Conservation (phyloP, 2,113 vertebrate species). For the Bostrychus sinensis region DNA sequence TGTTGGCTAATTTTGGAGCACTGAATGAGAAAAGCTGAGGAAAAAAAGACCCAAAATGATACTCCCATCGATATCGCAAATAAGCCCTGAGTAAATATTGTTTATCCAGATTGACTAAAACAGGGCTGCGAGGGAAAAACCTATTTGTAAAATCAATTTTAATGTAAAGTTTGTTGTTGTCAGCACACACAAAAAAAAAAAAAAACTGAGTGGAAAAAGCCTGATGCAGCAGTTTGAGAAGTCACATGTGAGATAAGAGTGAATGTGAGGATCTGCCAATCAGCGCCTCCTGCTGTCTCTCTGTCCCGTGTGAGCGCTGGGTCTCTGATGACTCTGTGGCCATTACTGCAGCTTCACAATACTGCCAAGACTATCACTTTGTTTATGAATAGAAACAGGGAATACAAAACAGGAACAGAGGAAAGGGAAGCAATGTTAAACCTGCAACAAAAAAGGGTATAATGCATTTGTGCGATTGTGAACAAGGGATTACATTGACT, state of each 20-base stretch:
- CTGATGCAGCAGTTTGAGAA: constrained; percentile 33
- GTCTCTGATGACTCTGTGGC: not conserved
- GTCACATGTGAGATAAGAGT: constrained; percentile 11
- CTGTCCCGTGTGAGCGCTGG: no score
- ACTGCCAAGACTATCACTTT: no score
- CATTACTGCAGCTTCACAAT: no score
- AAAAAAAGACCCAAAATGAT: constrained; percentile 16
- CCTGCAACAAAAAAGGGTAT: no score
- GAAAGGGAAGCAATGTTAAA: no score
- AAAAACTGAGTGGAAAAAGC: constrained; percentile 5
- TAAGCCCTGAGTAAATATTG: constrained; percentile 1
- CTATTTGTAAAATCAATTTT: constrained; percentile 27
- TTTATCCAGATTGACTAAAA: not conserved
- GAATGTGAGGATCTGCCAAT: constrained; percentile 21
- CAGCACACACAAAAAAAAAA: constrained; percentile 32
- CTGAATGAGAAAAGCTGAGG: constrained; percentile 24
- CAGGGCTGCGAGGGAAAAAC: constrained; percentile 10
- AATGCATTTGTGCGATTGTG: no score
- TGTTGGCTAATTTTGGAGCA: constrained; percentile 36
- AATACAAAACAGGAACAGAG: no score
- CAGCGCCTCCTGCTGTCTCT: constrained; percentile 3
- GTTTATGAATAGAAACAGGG: no score
- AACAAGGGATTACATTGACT: no score
- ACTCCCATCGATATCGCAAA: constrained; percentile 7
- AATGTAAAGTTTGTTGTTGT: constrained; percentile 5